Base-by-base conservation (phyloP, 2,797 vertebrate genomes). In the Anguilla megastoma region DNA sequence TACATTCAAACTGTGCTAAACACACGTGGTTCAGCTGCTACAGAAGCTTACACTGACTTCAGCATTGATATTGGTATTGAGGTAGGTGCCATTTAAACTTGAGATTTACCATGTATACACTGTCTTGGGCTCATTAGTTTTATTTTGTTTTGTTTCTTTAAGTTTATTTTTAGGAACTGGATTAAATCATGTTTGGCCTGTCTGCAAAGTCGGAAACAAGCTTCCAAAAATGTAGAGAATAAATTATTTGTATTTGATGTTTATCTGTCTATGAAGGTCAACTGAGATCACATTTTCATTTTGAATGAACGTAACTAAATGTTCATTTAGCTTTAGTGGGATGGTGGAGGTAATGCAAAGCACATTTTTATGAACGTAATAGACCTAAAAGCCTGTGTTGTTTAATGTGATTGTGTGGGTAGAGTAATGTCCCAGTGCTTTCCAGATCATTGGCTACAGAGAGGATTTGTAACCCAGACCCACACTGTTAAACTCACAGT, bases 101-200 rank as follows among this genome's bases (percentile, higher is more conserved):
- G 27, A 74, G 27, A 27, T 74, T 16, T 74, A 66, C n/a, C 21
- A n/a, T n/a, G 21, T 66, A 74, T 9, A 36, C 27, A 74, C 7
- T 33, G 27, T 33, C 27, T 74, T 10, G n/a, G 66, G 24, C 8
- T 27, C 66, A 74, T 30, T 30, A 30, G 10, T 33, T 74, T 74
- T 33, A 76, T 30, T 71, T 71, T 71, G 66, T 71, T 71, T 71
- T 30, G n/a, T 71, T n/a, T 69, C n/a, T 69, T 69, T 27, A 69
- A 63, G 60, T 36, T 12, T 41, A 45, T 41, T 4, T 18, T 3
- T 16, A 76, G 16, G 33, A 36, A 76, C 33, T 76, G 14, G 12
- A 76, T 76, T 36, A 33, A 41, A 24, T 16, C 2, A 33, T 12
- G 33, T 76, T 76, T 12, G 36, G 71, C 33, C 3, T 76, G 14